These are phyloP conservation scores for Neofelis nebulosa DNA, from an alignment of 2,113 vertebrate genomes.

Conservation along the genomic window DNA sequence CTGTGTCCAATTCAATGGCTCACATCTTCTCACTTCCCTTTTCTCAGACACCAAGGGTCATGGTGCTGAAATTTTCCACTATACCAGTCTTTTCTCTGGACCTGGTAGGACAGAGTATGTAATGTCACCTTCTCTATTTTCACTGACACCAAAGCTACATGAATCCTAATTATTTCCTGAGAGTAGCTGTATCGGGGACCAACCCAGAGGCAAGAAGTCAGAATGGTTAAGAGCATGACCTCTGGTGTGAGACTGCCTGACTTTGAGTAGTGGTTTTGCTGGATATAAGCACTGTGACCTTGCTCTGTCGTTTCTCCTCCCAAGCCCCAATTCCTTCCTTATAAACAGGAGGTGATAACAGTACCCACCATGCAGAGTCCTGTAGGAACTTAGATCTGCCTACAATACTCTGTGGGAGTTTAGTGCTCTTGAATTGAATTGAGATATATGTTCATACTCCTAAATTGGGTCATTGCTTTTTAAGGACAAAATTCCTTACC, in stretches of 20 bases:
- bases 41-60: background rate
- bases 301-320: background rate
- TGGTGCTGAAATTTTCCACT: background rate
- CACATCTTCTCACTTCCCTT: background rate
- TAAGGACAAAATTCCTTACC: slow-evolving; percentile 30
- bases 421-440: slow-evolving; percentile 25
- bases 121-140: background rate
- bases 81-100: background rate
- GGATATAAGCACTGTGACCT: background rate
- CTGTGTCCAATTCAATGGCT: background rate
- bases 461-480: slow-evolving; percentile 47
- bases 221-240: background rate
- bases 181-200: background rate
- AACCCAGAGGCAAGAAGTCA: background rate
- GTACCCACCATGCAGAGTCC: background rate
- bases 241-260: background rate
- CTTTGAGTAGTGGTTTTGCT: background rate
- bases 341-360: background rate
- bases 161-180: background rate
- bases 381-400: background rate
- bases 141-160: background rate
- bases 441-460: background rate
- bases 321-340: background rate
- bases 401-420: background rate
- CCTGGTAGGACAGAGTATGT: background rate